Conservation (phyloP, 2,113 vertebrate species). For the Elanoides forficatus region DNA sequence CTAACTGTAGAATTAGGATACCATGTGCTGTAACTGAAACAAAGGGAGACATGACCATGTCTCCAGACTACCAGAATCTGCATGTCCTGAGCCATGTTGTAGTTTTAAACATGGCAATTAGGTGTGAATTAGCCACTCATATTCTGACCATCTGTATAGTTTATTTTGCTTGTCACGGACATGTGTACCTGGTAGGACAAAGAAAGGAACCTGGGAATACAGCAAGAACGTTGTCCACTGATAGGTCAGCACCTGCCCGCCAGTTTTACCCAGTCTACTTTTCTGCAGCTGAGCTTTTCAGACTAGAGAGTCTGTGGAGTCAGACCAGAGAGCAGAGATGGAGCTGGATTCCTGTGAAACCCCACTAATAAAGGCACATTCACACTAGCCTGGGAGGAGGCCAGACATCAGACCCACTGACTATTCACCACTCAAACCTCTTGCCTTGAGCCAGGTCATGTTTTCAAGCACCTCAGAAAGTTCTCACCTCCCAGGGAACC, state of each 20-base stretch:
- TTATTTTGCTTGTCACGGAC: background rate
- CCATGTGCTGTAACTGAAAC: background rate
- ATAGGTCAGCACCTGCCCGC: background rate
- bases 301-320: background rate
- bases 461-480: background rate
- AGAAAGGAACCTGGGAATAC: background rate
- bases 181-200: background rate
- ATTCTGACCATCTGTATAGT: background rate
- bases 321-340: background rate
- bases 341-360: background rate
- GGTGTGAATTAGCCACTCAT: background rate
- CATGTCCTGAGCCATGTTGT: background rate
- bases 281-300: background rate
- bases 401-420: background rate
- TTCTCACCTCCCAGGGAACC: background rate
- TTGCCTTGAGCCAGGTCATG: background rate
- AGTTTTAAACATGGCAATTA: background rate
- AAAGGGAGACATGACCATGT: background rate
- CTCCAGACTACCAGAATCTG: background rate
- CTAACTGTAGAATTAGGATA: background rate
- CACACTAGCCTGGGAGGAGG: background rate
- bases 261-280: background rate
- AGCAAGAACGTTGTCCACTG: background rate
- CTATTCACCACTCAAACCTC: background rate
- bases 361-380: background rate